Evolutionary conservation across 2,113 vertebrate genomes (phyloP).

Genomic region (Brachyhypopomus gauderio): DNA sequence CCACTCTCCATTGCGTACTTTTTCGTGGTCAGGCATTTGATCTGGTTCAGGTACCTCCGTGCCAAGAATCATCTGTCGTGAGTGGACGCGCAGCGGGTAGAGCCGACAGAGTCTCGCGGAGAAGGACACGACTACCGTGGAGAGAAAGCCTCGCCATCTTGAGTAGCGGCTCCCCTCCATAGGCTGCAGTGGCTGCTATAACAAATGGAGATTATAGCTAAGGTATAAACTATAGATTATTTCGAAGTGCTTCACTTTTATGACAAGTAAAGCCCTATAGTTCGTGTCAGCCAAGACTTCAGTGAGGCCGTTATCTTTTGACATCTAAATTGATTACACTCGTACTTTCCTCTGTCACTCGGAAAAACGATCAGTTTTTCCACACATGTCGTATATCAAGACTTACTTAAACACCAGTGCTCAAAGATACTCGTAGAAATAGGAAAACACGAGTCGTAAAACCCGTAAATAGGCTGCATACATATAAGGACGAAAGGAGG

Average conservation of each 20-base stretch:
- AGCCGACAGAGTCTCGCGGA: conserved; percentile 35
- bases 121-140: conserved; percentile 56
- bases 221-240: not conserved
- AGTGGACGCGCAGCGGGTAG: conserved; percentile 29
- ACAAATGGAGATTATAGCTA: not conserved
- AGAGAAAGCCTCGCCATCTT: conserved; percentile 70
- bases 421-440: not conserved
- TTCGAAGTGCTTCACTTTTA: not conserved
- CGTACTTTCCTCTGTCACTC: not conserved
- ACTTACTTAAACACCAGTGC: not conserved
- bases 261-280: not conserved
- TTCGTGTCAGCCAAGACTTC: not conserved
- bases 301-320: not conserved
- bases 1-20: conserved; percentile 55
- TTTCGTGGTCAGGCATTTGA: conserved; percentile 53
- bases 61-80: conserved; percentile 53
- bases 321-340: not conserved
- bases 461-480: no score
- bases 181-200: conserved; percentile 63
- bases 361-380: not conserved
- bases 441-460: no score
- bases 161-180: conserved; percentile 5
- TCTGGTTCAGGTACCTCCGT: conserved; percentile 21
- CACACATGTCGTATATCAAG: not conserved
- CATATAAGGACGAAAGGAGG: not conserved